A percentile compares a stretch with the other conserved stretches of the same genome.
These are phyloP conservation scores for Cataglyphis cursor DNA, from an alignment of 2,888 invertebrate species.

Conservation along the genomic window DNA sequence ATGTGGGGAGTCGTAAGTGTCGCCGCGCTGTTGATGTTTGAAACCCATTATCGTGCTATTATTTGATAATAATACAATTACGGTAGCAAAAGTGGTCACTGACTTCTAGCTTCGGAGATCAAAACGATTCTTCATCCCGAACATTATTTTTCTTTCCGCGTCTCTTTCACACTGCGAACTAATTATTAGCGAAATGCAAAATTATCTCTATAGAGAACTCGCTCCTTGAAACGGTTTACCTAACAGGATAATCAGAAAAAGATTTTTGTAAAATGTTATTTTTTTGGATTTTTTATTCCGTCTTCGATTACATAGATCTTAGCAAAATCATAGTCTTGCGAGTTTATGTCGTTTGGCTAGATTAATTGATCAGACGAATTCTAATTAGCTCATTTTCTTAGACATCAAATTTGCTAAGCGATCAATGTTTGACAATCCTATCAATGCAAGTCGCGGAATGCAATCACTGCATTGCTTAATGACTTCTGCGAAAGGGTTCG, in stretches of 20 bases:
- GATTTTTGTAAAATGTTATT: slow-evolving; percentile 19
- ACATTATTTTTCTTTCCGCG: background rate
- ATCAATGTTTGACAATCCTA: slow-evolving; percentile 3
- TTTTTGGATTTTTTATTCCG: background rate
- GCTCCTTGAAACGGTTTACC: background rate
- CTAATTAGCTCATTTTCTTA: background rate
- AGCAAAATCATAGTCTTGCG: background rate
- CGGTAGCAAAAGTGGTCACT: slow-evolving; percentile 47
- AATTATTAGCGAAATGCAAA: background rate
- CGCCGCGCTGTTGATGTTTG: slow-evolving; percentile 36
- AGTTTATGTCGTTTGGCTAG: background rate
- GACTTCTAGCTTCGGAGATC: slow-evolving; percentile 42
- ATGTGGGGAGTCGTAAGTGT: slow-evolving; percentile 48
- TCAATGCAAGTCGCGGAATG: background rate
- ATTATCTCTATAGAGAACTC: background rate
- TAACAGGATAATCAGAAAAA: background rate
- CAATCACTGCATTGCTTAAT: slow-evolving; percentile 25
- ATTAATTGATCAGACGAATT: background rate
- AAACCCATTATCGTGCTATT: slow-evolving; percentile 51
- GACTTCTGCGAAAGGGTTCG: slow-evolving; percentile 42
- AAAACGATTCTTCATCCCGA: background rate
- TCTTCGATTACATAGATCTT: background rate
- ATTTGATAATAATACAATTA: slow-evolving; percentile 55
- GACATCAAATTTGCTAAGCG: background rate
- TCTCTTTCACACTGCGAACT: background rate